A percentile compares a stretch with the other conserved stretches of the same genome.
phyloP scores from a whole-genome alignment of 2,113 vertebrate genomes.

The Arothron firmamentum region DNA sequence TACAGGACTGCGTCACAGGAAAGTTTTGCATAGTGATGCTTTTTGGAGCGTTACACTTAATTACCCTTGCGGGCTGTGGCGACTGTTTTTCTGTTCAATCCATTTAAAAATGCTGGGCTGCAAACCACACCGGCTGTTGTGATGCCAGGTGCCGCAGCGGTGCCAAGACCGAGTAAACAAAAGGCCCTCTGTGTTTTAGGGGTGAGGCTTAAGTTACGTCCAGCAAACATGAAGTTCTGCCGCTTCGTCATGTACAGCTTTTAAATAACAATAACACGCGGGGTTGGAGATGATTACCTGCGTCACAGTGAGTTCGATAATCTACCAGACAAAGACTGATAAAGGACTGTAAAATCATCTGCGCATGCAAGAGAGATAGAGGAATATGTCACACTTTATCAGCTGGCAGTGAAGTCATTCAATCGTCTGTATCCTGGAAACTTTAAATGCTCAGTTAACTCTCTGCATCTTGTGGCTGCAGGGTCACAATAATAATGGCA shows the following conservation, averaged over 20 bases:
- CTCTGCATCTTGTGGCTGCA: no score
- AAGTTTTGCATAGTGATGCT: constrained; percentile 33
- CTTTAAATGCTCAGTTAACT: no score
- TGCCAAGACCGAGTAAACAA: constrained; percentile 63
- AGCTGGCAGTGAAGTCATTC: constrained; percentile 8
- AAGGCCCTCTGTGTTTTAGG: constrained; percentile 59
- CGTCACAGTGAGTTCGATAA: constrained; percentile 24
- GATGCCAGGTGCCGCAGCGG: constrained; percentile 41
- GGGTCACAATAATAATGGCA: no score
- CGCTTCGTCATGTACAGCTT: constrained; percentile 6
- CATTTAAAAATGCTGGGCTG: constrained; percentile 43
- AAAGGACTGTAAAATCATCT: constrained; percentile 11
- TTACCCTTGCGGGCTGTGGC: constrained; percentile 32
- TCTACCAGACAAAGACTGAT: constrained; percentile 10
- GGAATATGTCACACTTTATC: constrained; percentile 11
- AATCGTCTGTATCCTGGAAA: no score
- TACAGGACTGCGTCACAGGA: background rate
- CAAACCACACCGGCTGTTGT: constrained; percentile 51
- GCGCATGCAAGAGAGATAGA: no score
- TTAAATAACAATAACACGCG: background rate
- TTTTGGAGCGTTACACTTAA: constrained; percentile 28
- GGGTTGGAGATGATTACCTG: constrained; percentile 11
- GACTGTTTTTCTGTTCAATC: constrained; percentile 43
- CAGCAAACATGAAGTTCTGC: constrained; percentile 36
- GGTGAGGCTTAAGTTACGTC: constrained; percentile 19